phyloP scores from a whole-genome alignment of 2,888 invertebrate genomes.

The Chaetogeoica ovagalla region DNA sequence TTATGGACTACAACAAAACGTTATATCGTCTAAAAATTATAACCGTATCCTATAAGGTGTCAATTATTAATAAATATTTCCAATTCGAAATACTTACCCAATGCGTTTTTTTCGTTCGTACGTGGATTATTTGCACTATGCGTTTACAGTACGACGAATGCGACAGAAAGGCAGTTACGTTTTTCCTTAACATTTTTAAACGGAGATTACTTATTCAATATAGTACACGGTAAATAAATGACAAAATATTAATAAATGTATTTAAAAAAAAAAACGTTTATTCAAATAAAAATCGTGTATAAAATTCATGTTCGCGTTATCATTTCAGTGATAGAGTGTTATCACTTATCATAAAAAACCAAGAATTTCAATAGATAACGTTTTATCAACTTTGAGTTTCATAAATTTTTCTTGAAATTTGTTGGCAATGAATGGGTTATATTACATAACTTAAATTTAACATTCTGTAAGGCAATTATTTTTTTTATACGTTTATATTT shows the following conservation, averaged over 20 bases:
- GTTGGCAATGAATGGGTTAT: too few relatives aligned
- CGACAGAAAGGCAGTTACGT: neutral
- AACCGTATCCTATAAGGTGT: too few relatives aligned
- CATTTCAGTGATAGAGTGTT: conserved; percentile 2
- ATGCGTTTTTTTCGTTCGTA: conserved; percentile 42
- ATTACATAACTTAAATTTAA: neutral
- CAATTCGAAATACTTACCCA: conserved; percentile 29
- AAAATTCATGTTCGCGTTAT: neutral
- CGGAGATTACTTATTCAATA: neutral
- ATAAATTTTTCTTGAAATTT: neutral
- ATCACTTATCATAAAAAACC: conserved; percentile 21
- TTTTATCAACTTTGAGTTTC: neutral
- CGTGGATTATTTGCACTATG: conserved; percentile 13
- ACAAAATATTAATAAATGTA: neutral
- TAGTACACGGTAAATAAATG: neutral
- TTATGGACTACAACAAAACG: conserved; percentile 63
- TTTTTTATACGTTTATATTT: neutral
- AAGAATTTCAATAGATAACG: neutral
- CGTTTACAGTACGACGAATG: neutral
- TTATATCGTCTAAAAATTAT: neutral
- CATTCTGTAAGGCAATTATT: too few relatives aligned
- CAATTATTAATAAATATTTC: neutral
- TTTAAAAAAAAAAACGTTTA: neutral
- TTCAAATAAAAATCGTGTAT: neutral
- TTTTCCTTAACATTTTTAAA: conserved; percentile 25